These are phyloP conservation scores for Fregata magnificens DNA, from an alignment of 2,113 vertebrate genomes.

Conservation along the genomic window DNA sequence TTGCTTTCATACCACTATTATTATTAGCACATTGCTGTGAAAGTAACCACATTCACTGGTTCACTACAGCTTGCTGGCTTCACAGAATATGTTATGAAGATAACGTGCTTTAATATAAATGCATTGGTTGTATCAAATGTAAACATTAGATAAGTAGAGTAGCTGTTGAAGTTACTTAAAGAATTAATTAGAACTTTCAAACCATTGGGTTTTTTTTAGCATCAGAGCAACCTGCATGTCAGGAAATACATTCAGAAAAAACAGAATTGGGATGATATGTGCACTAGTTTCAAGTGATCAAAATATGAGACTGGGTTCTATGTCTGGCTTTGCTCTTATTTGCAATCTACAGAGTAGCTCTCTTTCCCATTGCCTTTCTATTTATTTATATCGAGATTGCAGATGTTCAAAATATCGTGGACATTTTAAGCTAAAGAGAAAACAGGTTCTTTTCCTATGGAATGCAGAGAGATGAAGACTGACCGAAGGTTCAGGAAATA, in stretches of 20 bases:
- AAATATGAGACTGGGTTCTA: background rate
- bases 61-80: slow-evolving; percentile 32
- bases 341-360: background rate
- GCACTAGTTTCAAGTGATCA: background rate
- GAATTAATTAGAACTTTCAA: background rate
- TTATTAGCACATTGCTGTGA: background rate
- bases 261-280: background rate
- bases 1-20: background rate
- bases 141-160: slow-evolving; percentile 20
- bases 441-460: background rate
- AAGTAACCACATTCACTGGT: background rate
- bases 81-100: slow-evolving; percentile 44
- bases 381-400: background rate
- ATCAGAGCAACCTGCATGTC: background rate
- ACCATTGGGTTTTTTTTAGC: background rate
- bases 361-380: background rate
- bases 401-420: background rate
- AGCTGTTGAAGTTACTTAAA: slow-evolving; percentile 1
- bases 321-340: background rate
- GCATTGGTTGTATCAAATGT: background rate
- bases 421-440: background rate
- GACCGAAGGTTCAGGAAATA: background rate
- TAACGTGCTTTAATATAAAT: slow-evolving; percentile 46
- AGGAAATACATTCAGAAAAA: background rate
- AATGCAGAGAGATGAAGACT: background rate